Base-by-base conservation (phyloP, 2,797 vertebrate species). In the Amblyopsis hoosieri region DNA sequence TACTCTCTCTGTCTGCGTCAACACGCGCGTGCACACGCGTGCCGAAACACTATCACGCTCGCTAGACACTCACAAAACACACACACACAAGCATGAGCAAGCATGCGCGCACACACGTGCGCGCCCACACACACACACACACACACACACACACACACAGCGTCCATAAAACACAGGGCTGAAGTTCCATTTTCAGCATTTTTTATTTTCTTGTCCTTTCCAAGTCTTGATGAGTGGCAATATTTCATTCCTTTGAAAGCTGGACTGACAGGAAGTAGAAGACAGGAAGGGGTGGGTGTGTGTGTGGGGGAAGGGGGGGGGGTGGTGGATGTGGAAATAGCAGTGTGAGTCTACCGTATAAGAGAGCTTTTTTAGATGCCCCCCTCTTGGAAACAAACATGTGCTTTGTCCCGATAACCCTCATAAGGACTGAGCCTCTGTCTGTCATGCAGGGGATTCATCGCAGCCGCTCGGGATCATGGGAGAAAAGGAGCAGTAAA, bases 391-490 rank as follows among this genome's bases (percentile, higher is more conserved):
- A 75, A 70, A 78, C 87, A 89, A 81, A 89, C 88, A 90, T 84
- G 85, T 91, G 89, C 79, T 86, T 80, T 72, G 83, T 82, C 83
- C 89, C 60, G 89, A 93, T 91, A 91, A 92, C 88, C 78, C 71
- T 70, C 79, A 81, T 73, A 76, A 78, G 71, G 57, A 85, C 80
- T 72, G 77, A 86, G 82, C 69, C 81, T 84, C 80, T 75, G 85
- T 90, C 86, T 51, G 67, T 9, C 9, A 10, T 42, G 37, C 9
- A 42, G 37, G 7, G 84, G 80, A 83, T 73, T 81, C 83, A 83
- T 83, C 75, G 83, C 81, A 85, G 85, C 84, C 55, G 58, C 29
- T 42, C 67, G 63, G 77, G 62, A 83, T 79, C 67, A 79, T 68
- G 61, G 84, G 77, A 82, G 79, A 69, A 87, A 54, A 63, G 14